These are phyloP conservation scores for Pammene fasciana DNA, from an alignment of 2,888 invertebrate genomes.

Conservation along the genomic window DNA sequence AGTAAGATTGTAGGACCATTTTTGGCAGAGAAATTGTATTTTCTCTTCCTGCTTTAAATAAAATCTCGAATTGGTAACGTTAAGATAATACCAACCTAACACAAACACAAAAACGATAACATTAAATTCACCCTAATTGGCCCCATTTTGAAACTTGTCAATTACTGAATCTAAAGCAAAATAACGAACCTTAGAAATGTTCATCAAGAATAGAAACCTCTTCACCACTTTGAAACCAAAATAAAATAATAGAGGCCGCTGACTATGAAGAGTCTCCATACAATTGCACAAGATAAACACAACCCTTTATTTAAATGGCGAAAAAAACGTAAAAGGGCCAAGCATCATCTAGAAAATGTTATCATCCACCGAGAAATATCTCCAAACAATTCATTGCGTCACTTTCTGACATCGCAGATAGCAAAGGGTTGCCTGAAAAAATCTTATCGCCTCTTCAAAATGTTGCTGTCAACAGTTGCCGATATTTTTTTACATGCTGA, in stretches of 20 bases:
- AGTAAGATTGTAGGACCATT: too few species aligned
- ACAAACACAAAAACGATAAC: too few species aligned
- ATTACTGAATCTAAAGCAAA: neutral
- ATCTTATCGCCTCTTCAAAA: conserved; percentile 30
- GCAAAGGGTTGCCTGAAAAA: conserved; percentile 37
- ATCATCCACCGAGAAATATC: conserved; percentile 34
- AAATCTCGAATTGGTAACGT: too few species aligned
- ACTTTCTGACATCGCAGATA: conserved; percentile 32
- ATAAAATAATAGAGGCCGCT: neutral
- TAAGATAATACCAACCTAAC: too few species aligned
- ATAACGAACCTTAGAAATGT: neutral
- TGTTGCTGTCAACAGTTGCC: conserved; percentile 21
- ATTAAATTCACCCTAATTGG: too few species aligned
- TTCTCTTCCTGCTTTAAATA: too few species aligned
- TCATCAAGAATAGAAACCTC: neutral
- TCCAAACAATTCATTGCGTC: conserved; percentile 38
- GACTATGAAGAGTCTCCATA: conserved; percentile 11
- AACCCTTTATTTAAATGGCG: conserved; percentile 36
- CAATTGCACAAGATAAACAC: conserved; percentile 35
- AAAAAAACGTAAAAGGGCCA: conserved; percentile 28
- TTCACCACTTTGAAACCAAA: neutral
- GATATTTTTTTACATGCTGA: conserved; percentile 16
- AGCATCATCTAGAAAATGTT: conserved; percentile 33
- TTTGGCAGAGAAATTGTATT: too few species aligned
- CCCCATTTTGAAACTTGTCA: too few species aligned